phyloP scores from a whole-genome alignment of 2,113 vertebrate species.

The Halcyon malimbica region DNA sequence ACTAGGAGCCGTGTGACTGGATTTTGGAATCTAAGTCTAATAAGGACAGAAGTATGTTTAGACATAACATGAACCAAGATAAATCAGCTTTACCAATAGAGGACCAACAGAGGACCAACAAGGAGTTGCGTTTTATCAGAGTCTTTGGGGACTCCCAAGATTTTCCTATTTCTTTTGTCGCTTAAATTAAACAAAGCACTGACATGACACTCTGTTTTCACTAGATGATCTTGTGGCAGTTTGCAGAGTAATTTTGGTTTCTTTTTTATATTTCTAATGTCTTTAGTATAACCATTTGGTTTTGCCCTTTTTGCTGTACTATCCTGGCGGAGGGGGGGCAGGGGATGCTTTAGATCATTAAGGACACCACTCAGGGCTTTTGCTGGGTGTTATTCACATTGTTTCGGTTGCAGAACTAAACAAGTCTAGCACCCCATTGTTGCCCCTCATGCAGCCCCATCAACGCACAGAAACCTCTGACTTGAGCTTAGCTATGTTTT shows the following conservation, averaged over 20 bases:
- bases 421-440: neutral
- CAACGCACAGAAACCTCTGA: neutral
- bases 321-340: rapidly evolving
- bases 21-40: neutral
- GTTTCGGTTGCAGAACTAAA: neutral
- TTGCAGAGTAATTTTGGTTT: neutral
- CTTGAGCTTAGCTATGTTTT: neutral
- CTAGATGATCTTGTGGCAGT: neutral
- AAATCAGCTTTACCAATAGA: neutral
- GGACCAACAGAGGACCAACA: neutral
- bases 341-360: neutral
- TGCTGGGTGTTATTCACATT: rapidly evolving
- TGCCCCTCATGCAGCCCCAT: neutral
- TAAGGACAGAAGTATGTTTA: neutral
- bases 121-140: neutral
- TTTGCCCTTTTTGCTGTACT: neutral
- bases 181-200: neutral
- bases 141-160: neutral
- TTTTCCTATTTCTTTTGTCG: neutral
- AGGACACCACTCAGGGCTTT: neutral
- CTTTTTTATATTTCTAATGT: neutral
- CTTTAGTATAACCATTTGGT: neutral
- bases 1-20: neutral
- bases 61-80: neutral
- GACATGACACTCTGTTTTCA: neutral